phyloP scores from a whole-genome alignment of 2,113 vertebrate species.

The Kryptolebias marmoratus region DNA sequence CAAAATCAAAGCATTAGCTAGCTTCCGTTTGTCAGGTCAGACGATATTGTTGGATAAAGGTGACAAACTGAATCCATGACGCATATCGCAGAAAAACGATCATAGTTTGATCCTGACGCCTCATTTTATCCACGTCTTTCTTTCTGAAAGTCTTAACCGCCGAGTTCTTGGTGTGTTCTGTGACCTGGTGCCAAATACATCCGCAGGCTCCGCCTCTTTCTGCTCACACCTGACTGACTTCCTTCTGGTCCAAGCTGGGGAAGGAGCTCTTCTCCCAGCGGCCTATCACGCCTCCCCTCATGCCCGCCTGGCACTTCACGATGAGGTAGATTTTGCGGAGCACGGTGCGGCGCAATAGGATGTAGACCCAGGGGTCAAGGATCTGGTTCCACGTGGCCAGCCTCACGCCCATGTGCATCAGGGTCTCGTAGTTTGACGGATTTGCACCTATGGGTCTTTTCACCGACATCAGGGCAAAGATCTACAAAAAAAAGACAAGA shows the following conservation, averaged over 20 bases:
- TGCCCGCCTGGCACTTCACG: slow-evolving; percentile 69
- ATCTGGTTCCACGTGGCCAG: slow-evolving; percentile 92
- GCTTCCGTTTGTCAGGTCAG: slow-evolving; percentile 41
- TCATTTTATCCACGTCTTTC: not conserved
- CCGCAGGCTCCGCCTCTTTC: not conserved
- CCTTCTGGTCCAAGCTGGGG: slow-evolving; percentile 82
- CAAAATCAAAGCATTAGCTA: slow-evolving; percentile 63
- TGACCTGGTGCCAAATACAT: slow-evolving; percentile 8
- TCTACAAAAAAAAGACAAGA: slow-evolving; percentile 52
- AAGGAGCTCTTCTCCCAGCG: slow-evolving; percentile 85
- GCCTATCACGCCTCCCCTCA: slow-evolving; percentile 70
- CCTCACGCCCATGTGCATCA: slow-evolving; percentile 85
- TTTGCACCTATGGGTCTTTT: slow-evolving; percentile 56
- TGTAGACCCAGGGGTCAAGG: slow-evolving; percentile 93
- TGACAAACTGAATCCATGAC: not conserved
- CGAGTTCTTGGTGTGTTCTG: not conserved
- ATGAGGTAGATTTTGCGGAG: slow-evolving; percentile 85
- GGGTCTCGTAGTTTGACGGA: slow-evolving; percentile 66
- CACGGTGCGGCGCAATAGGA: slow-evolving; percentile 87
- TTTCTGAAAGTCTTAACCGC: not conserved
- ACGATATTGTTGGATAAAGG: slow-evolving; percentile 2
- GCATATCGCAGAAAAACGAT: slow-evolving; percentile 1
- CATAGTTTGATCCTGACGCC: not conserved
- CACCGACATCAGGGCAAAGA: slow-evolving; percentile 74
- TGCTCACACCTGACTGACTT: slow-evolving; percentile 76